Percentiles rank a stretch among this genome's conserved stretches.
Evolutionary conservation across 2,797 vertebrate species (phyloP).

Genomic region (Clarias platycephalus): DNA sequence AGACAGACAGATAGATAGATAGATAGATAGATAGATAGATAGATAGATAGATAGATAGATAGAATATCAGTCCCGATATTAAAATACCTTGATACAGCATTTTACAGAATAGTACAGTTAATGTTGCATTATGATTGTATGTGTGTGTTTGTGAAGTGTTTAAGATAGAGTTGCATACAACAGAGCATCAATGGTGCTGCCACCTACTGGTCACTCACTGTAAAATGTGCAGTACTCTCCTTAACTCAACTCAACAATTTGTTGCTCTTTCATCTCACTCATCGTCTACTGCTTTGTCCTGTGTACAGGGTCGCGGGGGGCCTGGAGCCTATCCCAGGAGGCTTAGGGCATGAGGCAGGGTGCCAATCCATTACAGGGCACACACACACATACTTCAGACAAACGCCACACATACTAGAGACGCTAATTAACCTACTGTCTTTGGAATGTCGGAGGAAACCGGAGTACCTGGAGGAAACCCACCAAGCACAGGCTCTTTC

Average conservation of each 20-base stretch:
- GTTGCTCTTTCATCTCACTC: neutral
- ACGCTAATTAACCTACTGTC: too few relatives aligned
- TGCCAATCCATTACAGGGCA: neutral
- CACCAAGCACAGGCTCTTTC: too few relatives aligned
- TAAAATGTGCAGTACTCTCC: neutral
- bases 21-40: neutral
- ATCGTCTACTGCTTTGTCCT: too few relatives aligned
- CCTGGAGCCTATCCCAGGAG: too few relatives aligned
- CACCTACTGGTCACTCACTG: constrained; percentile 16
- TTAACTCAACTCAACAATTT: neutral
- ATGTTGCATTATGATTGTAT: too few relatives aligned
- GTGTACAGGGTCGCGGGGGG: too few relatives aligned
- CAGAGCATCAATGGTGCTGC: constrained; percentile 1
- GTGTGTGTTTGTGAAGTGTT: neutral
- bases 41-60: neutral
- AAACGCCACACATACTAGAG: too few relatives aligned
- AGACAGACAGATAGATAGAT: neutral
- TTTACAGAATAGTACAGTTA: too few relatives aligned
- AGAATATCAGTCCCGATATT: neutral
- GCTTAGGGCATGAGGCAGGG: too few relatives aligned
- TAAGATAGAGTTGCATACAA: neutral
- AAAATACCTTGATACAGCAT: neutral
- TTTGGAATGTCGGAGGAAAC: too few relatives aligned
- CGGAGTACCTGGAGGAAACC: too few relatives aligned
- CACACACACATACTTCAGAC: neutral